Base-by-base conservation (phyloP, 2,888 invertebrate species). In the Dicyrtomina minuta region DNA sequence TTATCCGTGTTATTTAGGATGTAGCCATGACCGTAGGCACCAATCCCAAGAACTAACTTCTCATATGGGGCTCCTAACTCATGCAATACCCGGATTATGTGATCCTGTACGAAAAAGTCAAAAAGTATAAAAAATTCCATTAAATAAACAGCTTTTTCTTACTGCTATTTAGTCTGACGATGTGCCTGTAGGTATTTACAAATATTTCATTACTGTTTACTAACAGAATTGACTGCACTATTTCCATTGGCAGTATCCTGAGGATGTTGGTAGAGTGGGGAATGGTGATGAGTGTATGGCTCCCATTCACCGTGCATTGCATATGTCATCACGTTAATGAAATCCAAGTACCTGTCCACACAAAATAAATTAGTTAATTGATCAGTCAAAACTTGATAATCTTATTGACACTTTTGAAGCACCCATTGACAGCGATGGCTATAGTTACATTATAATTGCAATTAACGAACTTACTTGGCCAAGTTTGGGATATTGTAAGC, bases 261-360 rank as follows among this genome's bases (percentile, higher is more conserved):
- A 1, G 79, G 79, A 65, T 78, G 70, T 8, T 74, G 70, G 67
- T 78, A 79, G 12, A 80, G 68, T 0, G 80, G 80, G 2, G 81
- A 78, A 68, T 81, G 80, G 66, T 79, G 80, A 10, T 80, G 80
- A 1, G 80, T 79, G 24, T 72, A 74, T 22, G 61, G 62, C 12
- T 77, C 74, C 74, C 74, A 76, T 33, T 59, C 72, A 46, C 81
- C 81, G 69, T 80, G 80, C 58, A 79, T 79, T 75, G 80, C 80
- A 68, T 80, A 81, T n/a, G 79, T 73, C 81, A 81, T 81, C 5
- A 81, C 75, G 72, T 80, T 80, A 58, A 81, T 79, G 65, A 80
- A 78, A 66, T 81, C 80, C 27, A 80, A 72, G 60, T 80, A 75
- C 43, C 79, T 79, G 51, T 15, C 62, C 62, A 27, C 58, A 65